A percentile compares a stretch with the other conserved stretches of the same genome.
Conservation (phyloP, 2,888 invertebrate species). For the Strigamia crassipes region DNA sequence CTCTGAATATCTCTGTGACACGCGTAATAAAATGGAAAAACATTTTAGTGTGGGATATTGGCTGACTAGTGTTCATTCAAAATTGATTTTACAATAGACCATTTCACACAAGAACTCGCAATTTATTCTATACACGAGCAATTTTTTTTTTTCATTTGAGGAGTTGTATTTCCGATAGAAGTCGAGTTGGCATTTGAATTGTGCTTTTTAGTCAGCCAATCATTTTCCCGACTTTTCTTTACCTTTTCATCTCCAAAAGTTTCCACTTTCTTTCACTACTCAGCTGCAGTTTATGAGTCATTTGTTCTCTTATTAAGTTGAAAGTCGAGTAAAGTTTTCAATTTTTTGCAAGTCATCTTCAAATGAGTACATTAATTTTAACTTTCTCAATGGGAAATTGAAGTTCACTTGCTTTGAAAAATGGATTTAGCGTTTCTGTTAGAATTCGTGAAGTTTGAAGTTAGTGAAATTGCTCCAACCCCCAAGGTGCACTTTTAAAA, state of each 20-base stretch:
- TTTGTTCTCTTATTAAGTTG: neutral
- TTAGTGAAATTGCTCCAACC: too few species aligned
- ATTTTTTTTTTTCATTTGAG: neutral
- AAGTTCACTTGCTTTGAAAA: too few species aligned
- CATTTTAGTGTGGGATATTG: neutral
- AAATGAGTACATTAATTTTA: neutral
- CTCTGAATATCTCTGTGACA: neutral
- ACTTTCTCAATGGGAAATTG: too few species aligned
- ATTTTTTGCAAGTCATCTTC: neutral
- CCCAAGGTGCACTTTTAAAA: too few species aligned
- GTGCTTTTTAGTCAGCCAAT: neutral
- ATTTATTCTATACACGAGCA: slow-evolving; percentile 18
- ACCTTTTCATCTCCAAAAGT: neutral
- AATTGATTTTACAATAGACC: slow-evolving; percentile 22
- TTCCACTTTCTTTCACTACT: neutral
- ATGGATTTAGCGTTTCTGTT: too few species aligned
- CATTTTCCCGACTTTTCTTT: too few species aligned
- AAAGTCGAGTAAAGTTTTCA: neutral
- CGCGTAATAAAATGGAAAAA: neutral
- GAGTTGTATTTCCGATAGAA: neutral
- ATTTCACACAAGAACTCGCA: neutral
- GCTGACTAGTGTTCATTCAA: neutral
- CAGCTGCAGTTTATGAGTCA: neutral
- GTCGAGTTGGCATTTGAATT: neutral
- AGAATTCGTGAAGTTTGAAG: too few species aligned